Percentiles rank a stretch among this genome's conserved stretches.
phyloP scores from a whole-genome alignment of 2,888 invertebrate genomes.

The Nowickia ferox region DNA sequence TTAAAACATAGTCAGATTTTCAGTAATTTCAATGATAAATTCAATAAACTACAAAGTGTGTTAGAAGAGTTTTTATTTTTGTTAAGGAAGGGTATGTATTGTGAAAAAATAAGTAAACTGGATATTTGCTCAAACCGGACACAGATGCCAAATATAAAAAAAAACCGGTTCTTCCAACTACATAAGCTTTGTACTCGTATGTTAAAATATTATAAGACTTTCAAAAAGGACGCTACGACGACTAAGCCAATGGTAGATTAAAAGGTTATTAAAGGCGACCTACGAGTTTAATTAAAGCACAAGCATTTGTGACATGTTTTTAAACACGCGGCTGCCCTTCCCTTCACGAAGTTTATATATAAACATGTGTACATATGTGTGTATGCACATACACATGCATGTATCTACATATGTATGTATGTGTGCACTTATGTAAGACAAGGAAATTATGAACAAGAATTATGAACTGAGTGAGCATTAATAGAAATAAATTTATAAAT shows the following conservation, averaged over 20 bases:
- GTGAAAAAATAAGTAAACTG: no score
- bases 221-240: constrained; percentile 28
- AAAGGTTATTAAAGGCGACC: constrained; percentile 69
- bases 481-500: no score
- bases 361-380: neutral
- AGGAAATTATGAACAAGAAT: neutral
- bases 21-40: no score
- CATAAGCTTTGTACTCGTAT: neutral
- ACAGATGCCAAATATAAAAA: no score
- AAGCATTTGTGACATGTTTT: constrained; percentile 69
- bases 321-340: constrained; percentile 71
- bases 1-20: no score
- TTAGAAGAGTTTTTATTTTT: no score
- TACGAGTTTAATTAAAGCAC: constrained; percentile 62
- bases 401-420: no score
- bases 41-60: no score
- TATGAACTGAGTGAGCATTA: neutral
- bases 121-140: no score
- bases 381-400: no score
- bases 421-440: neutral
- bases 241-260: constrained; percentile 58
- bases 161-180: no score
- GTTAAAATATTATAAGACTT: constrained; percentile 28
- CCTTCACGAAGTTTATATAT: constrained; percentile 31
- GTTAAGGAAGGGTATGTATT: no score